phyloP scores from a whole-genome alignment of 2,888 invertebrate species.

The Pyrrhosoma nymphula region DNA sequence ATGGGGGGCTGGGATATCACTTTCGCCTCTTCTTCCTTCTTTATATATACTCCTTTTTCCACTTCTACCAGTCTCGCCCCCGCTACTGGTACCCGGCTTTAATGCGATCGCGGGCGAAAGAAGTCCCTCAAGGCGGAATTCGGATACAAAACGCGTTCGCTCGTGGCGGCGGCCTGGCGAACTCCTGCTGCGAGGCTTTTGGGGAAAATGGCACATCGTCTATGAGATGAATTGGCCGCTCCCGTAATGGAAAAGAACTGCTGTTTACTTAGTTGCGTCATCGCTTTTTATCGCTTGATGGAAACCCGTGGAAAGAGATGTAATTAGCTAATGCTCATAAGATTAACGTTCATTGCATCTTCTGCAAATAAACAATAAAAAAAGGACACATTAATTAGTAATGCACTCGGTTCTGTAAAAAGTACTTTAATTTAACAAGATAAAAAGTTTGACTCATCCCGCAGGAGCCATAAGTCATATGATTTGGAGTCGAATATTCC shows the following conservation, averaged over 20 bases:
- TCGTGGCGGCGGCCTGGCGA: background rate
- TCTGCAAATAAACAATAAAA: background rate
- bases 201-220: background rate
- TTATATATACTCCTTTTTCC: too few species aligned
- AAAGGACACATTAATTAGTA: background rate
- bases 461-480: too few species aligned
- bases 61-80: background rate
- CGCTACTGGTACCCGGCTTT: background rate
- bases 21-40: background rate
- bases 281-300: background rate
- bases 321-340: background rate
- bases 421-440: too few species aligned
- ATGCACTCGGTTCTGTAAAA: too few species aligned
- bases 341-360: background rate
- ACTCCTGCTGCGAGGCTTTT: background rate
- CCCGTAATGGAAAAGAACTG: background rate
- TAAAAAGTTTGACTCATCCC: too few species aligned
- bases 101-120: background rate
- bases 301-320: background rate
- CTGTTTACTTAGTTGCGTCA: background rate
- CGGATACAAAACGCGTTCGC: slow-evolving; percentile 8
- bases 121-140: background rate
- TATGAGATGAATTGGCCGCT: background rate
- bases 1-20: background rate
- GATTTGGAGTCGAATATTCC: too few species aligned